Percentiles rank a stretch among this genome's conserved stretches.
phyloP scores from a whole-genome alignment of 2,888 invertebrate species.

The Cetonia aurata region DNA sequence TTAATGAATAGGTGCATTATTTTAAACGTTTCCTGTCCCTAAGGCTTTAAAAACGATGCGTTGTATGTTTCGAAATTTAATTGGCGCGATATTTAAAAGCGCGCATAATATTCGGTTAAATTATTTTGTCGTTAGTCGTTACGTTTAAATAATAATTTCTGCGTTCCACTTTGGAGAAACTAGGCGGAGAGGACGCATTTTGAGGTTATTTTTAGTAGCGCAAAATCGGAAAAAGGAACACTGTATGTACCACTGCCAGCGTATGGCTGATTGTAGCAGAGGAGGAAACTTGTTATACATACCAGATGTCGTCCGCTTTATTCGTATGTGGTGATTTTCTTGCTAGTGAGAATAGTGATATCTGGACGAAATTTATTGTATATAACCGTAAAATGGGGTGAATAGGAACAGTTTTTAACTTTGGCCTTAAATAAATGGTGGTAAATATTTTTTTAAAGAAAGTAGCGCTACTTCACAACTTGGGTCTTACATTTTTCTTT shows the following conservation, averaged over 20 bases:
- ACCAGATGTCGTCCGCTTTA: conserved; percentile 9
- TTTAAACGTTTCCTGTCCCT: conserved; percentile 64
- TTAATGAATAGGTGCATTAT: conserved; percentile 53
- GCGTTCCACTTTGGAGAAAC: conserved; percentile 1
- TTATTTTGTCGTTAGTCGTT: conserved; percentile 60
- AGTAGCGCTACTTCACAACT: no score
- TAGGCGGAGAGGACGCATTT: not conserved
- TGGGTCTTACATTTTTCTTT: no score
- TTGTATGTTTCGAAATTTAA: conserved; percentile 25
- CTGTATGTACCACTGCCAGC: not conserved
- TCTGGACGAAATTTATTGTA: no score
- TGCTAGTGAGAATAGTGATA: no score
- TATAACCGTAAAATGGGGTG: no score
- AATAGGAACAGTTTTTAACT: no score
- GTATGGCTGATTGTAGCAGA: conserved; percentile 2
- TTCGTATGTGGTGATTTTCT: not conserved
- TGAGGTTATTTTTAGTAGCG: conserved; percentile 14
- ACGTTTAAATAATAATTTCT: conserved; percentile 11
- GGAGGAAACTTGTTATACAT: conserved; percentile 11
- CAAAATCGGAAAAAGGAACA: conserved; percentile 21
- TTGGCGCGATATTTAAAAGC: conserved; percentile 34
- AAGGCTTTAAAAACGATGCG: conserved; percentile 54
- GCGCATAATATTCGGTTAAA: conserved; percentile 58
- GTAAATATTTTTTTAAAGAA: no score
- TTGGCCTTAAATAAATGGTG: no score